Evolutionary conservation across 2,113 vertebrate species (phyloP).

Genomic region (Onychostruthus taczanowskii): DNA sequence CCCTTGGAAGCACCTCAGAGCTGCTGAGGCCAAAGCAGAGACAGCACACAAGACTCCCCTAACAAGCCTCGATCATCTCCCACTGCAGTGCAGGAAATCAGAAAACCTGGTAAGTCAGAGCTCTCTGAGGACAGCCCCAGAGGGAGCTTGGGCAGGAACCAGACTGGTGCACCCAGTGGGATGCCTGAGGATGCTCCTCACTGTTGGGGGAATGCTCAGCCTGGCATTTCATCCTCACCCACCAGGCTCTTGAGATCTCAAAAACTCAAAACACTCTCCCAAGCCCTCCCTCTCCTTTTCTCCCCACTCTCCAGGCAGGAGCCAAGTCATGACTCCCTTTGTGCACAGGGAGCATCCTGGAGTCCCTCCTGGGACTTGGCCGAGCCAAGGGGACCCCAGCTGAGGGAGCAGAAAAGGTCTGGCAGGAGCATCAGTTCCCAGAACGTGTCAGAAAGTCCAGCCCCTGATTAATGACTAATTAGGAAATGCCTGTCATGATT

Average conservation of each 20-base stretch:
- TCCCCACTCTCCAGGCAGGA: neutral
- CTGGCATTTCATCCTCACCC: neutral
- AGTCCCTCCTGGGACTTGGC: neutral
- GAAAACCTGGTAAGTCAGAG: neutral
- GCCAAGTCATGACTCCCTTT: neutral
- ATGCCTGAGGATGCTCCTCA: neutral
- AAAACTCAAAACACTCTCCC: neutral
- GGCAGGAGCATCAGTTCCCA: neutral
- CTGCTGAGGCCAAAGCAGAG: neutral
- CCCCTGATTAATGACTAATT: neutral
- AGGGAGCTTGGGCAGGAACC: accelerated
- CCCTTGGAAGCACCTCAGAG: accelerated
- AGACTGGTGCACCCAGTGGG: neutral
- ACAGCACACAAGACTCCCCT: neutral
- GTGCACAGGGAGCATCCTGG: neutral
- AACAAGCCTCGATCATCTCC: neutral
- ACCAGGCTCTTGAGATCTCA: neutral
- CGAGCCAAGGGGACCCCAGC: accelerated
- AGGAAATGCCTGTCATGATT: neutral
- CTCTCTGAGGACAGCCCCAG: neutral
- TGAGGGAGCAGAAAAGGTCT: neutral
- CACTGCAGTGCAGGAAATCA: neutral
- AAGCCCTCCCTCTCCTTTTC: neutral
- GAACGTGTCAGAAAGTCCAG: neutral
- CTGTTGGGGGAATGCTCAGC: neutral